phyloP scores from a whole-genome alignment of 2,797 vertebrate genomes.

The Lepus oiostolus region DNA sequence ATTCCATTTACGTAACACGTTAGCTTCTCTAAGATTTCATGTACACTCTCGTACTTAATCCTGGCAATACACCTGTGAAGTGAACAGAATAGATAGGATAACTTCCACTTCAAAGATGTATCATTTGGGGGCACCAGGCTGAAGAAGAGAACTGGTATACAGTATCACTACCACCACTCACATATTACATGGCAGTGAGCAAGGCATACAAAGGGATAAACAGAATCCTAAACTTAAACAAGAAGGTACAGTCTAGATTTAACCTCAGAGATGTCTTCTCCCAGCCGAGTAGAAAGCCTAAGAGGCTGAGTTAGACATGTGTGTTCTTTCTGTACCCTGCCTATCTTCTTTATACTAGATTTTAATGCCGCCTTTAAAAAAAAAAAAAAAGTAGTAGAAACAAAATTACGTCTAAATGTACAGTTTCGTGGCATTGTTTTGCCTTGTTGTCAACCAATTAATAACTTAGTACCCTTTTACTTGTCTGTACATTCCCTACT shows the following conservation, averaged over 20 bases:
- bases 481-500: not conserved
- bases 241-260: not conserved
- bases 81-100: not conserved
- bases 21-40: slow-evolving; percentile 2
- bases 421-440: not conserved
- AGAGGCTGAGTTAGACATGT: not conserved
- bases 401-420: not conserved
- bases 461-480: not conserved
- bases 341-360: slow-evolving; percentile 19
- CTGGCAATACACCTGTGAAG: slow-evolving; percentile 36
- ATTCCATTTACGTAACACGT: slow-evolving; percentile 6
- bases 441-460: not conserved
- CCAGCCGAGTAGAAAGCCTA: not conserved
- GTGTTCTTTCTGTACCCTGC: not conserved
- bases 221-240: not conserved
- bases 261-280: not conserved
- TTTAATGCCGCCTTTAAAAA: not conserved
- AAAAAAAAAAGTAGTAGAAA: not conserved
- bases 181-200: not conserved
- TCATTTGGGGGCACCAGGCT: not conserved
- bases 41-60: not conserved
- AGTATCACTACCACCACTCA: not conserved
- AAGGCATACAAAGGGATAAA: not conserved
- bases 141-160: not conserved
- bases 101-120: not conserved